Evolutionary conservation across 2,888 invertebrate genomes (phyloP), one percentile per base, ranked within the genome.

Genomic region (Heteromyza rotundicornis): DNA sequence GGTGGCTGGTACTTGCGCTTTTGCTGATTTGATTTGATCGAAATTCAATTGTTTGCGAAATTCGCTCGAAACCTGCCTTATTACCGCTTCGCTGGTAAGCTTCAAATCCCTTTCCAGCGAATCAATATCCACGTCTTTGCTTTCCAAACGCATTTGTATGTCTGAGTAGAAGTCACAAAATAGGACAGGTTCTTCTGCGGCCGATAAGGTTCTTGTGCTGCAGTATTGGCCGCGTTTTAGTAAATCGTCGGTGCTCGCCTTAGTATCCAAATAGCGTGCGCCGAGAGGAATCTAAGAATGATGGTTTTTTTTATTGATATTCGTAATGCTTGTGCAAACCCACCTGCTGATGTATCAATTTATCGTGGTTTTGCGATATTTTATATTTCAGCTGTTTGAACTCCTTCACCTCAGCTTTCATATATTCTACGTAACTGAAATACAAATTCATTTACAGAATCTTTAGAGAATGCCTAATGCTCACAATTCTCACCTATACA

Each of bases 151-250:
- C 78, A 82, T 80, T 69, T 83, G 83, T 62, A 83, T 71, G 49
- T 83, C 83, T 1, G 82, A 80, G 47, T 81, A 81, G 62, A 82
- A 83, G 74, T 83, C 83, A 64, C 83, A 83, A 64, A 82, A 81
- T 7, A 83, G 64, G 20, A 82, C 78, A 0, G 82, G 81, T 63
- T 81, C 80, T 23, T 80, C 80, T 10, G 77, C 75, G 0, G 77
- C 78, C 1, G 73, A 73, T 1, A 78, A 70, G 1, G 79, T 82
- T 1, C 82, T 74, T 1, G 81, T 81, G 47, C 81, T 81, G 54
- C 83, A 83, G 59, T 82, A 82, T 60, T 82, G 82, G 1, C 80
- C 80, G 2, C 82, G 80, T 51, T 80, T 73, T 14, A 79, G 65
- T 14, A 82, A 67, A 63, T 80, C 78, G 40, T 80, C 77, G 35